Percentiles rank a stretch among this genome's conserved stretches.
phyloP scores from a whole-genome alignment of 2,113 vertebrate species.

The Malurus alboscapulatus region DNA sequence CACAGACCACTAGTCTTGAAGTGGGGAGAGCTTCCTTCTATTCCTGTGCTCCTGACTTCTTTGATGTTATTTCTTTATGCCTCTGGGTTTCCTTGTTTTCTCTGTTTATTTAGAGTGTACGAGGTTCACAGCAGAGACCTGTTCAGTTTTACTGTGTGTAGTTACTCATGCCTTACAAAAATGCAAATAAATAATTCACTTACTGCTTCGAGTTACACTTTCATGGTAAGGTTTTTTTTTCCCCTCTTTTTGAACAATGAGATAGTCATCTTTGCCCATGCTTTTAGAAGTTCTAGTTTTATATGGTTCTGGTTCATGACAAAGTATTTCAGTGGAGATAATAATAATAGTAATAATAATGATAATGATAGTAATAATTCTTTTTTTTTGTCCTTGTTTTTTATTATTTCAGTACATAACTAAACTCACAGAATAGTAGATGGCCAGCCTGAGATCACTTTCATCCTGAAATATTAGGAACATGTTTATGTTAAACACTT shows the following conservation, averaged over 20 bases:
- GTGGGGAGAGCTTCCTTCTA: neutral
- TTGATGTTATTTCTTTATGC: neutral
- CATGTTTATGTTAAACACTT: neutral
- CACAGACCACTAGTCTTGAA: neutral
- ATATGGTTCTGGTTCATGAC: neutral
- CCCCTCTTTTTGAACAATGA: neutral
- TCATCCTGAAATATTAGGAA: neutral
- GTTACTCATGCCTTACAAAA: neutral
- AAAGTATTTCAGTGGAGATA: neutral
- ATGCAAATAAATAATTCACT: constrained; percentile 11
- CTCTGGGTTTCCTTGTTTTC: neutral
- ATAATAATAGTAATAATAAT: neutral
- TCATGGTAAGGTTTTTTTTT: neutral
- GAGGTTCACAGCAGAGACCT: neutral
- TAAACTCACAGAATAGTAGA: neutral
- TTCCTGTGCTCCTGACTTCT: neutral
- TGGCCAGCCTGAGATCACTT: neutral
- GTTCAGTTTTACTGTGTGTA: neutral
- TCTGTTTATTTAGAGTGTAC: neutral
- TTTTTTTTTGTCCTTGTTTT: neutral
- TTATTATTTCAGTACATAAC: neutral
- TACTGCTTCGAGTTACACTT: neutral
- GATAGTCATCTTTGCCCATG: neutral
- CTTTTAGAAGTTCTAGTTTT: neutral
- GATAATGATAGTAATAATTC: neutral